phyloP scores from a whole-genome alignment of 2,888 invertebrate genomes.

The Minunthozetes semirufus region DNA sequence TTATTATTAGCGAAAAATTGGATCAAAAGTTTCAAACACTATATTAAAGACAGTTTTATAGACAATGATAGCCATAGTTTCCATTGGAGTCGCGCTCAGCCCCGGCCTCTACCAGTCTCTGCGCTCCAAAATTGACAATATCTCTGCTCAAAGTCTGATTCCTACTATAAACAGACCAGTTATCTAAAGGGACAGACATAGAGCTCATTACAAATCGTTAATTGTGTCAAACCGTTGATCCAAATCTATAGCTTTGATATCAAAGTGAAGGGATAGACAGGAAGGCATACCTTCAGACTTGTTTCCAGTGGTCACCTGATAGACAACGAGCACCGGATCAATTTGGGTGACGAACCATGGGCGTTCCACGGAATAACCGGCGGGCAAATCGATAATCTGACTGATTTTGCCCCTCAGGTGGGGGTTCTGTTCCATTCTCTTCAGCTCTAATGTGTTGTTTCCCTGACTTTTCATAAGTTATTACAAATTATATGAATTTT shows the following conservation, averaged over 20 bases:
- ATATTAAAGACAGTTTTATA: neutral
- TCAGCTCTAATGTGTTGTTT: neutral
- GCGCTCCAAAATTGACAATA: neutral
- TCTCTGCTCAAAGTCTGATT: neutral
- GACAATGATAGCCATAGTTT: constrained; percentile 2
- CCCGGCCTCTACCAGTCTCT: neutral
- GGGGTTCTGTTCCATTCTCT: neutral
- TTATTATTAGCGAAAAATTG: no score
- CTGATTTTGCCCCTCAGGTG: neutral
- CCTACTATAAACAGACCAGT: constrained; percentile 7
- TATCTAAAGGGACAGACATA: neutral
- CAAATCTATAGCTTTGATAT: neutral
- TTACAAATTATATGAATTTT: no score
- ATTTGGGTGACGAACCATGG: neutral
- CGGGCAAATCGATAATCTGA: neutral
- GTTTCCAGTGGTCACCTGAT: neutral
- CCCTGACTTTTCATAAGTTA: neutral
- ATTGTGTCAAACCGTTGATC: neutral
- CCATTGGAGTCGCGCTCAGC: neutral
- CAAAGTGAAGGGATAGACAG: neutral
- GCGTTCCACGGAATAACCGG: neutral
- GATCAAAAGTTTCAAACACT: neutral
- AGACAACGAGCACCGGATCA: neutral
- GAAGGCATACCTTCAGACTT: neutral
- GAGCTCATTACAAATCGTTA: neutral